Evolutionary conservation across 2,797 vertebrate genomes (phyloP).

Genomic region (Eremophila alpestris): DNA sequence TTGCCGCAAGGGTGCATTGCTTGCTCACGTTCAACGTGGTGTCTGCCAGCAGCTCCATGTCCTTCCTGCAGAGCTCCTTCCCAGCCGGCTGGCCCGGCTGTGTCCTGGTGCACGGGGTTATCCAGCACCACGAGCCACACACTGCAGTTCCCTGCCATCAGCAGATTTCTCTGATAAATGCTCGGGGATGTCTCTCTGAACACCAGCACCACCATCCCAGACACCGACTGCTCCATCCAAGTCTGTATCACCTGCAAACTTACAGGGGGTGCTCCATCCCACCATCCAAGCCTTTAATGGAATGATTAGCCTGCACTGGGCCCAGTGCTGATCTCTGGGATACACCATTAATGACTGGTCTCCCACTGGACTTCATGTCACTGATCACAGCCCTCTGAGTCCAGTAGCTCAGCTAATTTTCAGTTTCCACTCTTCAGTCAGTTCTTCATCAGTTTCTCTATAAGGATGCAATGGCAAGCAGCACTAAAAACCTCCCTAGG

Average conservation of each 20-base stretch:
- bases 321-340: accelerated
- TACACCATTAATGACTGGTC: background rate
- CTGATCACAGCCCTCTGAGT: background rate
- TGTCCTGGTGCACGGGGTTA: background rate
- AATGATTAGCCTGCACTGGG: background rate
- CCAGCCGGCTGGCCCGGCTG: accelerated
- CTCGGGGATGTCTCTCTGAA: background rate
- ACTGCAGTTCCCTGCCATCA: background rate
- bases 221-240: accelerated
- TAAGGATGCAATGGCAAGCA: background rate
- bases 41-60: background rate
- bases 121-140: no score
- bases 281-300: background rate
- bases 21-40: background rate
- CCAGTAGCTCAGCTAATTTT: background rate
- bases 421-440: background rate
- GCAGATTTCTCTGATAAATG: background rate
- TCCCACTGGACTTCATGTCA: background rate
- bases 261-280: background rate
- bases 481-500: background rate
- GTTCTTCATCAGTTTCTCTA: background rate
- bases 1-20: background rate
- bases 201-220: background rate
- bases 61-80: background rate
- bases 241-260: background rate